These are phyloP conservation scores for Glaucidium brasilianum DNA, from an alignment of 2,113 vertebrate species.

Conservation along the genomic window DNA sequence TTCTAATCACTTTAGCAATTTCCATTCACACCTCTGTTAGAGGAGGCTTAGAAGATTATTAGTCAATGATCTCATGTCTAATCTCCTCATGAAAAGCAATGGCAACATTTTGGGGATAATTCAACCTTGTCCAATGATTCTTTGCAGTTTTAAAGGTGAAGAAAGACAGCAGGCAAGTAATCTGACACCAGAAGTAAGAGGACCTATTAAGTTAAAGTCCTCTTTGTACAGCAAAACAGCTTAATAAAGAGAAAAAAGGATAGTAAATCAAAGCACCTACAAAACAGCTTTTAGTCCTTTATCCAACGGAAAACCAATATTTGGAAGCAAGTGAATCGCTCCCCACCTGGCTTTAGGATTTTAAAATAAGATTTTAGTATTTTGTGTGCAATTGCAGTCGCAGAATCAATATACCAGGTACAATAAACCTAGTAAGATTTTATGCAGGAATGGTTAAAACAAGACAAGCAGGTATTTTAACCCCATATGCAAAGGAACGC, in stretches of 20 bases:
- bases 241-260: not conserved
- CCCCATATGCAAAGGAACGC: not conserved
- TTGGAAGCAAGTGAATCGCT: not conserved
- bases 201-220: not conserved
- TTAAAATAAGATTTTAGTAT: not conserved
- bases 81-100: constrained; percentile 43
- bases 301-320: not conserved
- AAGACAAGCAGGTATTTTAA: not conserved
- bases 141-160: constrained; percentile 20
- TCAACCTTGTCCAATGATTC: constrained; percentile 16
- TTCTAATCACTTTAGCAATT: constrained; percentile 40
- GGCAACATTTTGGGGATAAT: constrained; percentile 42
- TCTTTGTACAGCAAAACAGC: not conserved
- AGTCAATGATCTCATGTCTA: constrained; percentile 10
- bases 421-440: not conserved
- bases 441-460: not conserved
- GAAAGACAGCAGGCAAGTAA: not conserved
- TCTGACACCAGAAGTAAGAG: not conserved
- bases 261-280: not conserved
- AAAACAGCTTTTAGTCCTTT: not conserved
- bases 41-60: constrained; percentile 57
- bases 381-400: not conserved
- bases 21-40: not conserved
- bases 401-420: not conserved
- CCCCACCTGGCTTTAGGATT: not conserved